Conservation (phyloP, 1,140 invertebrate genomes). For the Mercenaria mercenaria region DNA sequence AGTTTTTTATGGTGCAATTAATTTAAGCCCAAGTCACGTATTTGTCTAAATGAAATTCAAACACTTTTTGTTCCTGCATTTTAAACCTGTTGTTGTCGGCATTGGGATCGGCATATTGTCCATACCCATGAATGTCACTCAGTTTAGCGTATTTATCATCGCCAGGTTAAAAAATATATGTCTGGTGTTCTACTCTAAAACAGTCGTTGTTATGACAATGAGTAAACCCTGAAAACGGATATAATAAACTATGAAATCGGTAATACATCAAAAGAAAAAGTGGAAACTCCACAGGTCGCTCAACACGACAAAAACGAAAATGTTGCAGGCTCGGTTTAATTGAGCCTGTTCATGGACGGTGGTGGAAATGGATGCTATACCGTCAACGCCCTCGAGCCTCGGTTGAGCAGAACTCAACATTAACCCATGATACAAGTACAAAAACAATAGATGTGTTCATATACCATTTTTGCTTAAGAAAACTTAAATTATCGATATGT, state of each 20-base stretch:
- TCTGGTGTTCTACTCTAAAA: background rate
- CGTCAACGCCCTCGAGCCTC: too few species aligned
- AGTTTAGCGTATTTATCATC: constrained; percentile 33
- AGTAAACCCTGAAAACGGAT: background rate
- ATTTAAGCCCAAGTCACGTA: constrained; percentile 7
- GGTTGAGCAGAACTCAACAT: too few species aligned
- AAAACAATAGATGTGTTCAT: too few species aligned
- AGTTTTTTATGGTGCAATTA: too few species aligned
- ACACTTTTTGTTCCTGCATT: constrained; percentile 29
- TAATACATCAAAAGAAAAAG: too few species aligned
- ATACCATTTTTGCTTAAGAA: background rate
- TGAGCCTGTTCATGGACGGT: too few species aligned
- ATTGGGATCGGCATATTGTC: background rate
- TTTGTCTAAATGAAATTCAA: constrained; percentile 1
- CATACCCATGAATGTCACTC: constrained; percentile 28
- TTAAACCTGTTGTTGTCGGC: background rate
- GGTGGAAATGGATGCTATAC: too few species aligned
- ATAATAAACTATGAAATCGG: too few species aligned
- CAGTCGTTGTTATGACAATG: background rate
- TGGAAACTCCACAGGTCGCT: too few species aligned
- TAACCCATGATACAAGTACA: too few species aligned
- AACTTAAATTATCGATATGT: background rate
- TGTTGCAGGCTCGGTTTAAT: too few species aligned
- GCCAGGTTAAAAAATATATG: constrained; percentile 38
- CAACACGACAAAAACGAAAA: too few species aligned